Evolutionary conservation across 30 jellyfish, hydroid and myxozoan species (phyloP).

Genomic region (Mastigias papua): DNA sequence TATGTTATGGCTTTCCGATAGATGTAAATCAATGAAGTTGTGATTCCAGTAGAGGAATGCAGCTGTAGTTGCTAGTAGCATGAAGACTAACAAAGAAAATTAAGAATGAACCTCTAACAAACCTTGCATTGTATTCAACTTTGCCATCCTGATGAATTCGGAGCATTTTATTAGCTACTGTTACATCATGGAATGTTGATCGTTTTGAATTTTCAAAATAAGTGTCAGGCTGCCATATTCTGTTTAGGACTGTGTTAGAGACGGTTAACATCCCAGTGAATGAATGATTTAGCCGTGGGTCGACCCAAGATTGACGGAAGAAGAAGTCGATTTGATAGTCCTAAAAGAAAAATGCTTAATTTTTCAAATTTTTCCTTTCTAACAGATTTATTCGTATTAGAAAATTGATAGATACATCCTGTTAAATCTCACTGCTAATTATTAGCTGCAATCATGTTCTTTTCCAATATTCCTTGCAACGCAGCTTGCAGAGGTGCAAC

Average conservation of each 20-base stretch:
- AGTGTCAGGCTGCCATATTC: constrained; percentile 95
- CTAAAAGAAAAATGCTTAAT: constrained; percentile 51
- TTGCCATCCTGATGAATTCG: constrained; percentile 87
- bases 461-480: too few relatives aligned
- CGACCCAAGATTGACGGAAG: constrained; percentile 96
- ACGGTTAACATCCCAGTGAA: constrained; percentile 83
- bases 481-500: too few relatives aligned
- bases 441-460: too few relatives aligned
- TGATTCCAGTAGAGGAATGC: too few relatives aligned
- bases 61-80: too few relatives aligned
- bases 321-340: constrained; percentile 96
- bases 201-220: constrained; percentile 93
- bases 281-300: constrained; percentile 84
- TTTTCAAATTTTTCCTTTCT: too few relatives aligned
- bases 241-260: constrained; percentile 85
- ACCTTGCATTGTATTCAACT: constrained; percentile 92
- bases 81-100: too few relatives aligned
- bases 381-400: too few relatives aligned
- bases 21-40: too few relatives aligned
- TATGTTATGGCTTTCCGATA: too few relatives aligned
- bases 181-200: constrained; percentile 92
- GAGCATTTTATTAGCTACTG: constrained; percentile 93
- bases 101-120: not conserved
- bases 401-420: too few relatives aligned
- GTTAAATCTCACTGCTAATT: too few relatives aligned